These are phyloP conservation scores for Puma concolor DNA, from an alignment of 2,113 vertebrate genomes.

Conservation along the genomic window DNA sequence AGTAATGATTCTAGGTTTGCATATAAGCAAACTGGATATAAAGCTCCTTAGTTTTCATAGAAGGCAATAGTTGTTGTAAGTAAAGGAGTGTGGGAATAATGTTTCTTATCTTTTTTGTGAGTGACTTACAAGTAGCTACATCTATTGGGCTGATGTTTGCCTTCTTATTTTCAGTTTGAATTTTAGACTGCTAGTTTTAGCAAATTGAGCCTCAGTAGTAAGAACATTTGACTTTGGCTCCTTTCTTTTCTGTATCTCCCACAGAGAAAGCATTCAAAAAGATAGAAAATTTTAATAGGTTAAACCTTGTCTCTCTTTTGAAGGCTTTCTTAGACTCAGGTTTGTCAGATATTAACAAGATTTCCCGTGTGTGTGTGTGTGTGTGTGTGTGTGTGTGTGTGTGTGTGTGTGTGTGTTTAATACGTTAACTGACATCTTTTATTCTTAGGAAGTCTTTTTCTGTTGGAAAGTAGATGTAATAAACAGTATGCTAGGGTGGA, in stretches of 20 bases:
- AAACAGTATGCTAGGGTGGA: constrained; percentile 52
- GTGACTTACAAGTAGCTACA: not conserved
- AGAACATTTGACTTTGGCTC: constrained; percentile 19
- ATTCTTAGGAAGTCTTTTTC: constrained; percentile 30
- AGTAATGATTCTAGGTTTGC: constrained; percentile 34
- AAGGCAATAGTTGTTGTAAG: not conserved
- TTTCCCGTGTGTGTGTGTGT: not conserved
- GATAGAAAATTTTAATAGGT: constrained; percentile 23
- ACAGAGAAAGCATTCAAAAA: constrained; percentile 31
- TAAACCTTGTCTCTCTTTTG: not conserved
- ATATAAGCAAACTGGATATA: not conserved
- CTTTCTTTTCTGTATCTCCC: not conserved
- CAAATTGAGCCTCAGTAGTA: not conserved
- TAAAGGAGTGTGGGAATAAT: not conserved
- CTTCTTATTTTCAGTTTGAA: not conserved
- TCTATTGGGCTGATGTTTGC: constrained; percentile 34
- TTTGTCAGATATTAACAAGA: constrained; percentile 9
- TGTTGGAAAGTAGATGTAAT: constrained; percentile 25
- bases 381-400: no score
- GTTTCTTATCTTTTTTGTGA: not conserved
- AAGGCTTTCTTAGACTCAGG: not conserved
- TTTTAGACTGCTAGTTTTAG: constrained; percentile 39
- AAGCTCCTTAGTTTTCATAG: constrained; percentile 12
- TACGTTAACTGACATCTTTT: not conserved
- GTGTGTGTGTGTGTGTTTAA: not conserved